Conservation (phyloP, 1,140 invertebrate genomes). For the Lasaia peninsularis region DNA sequence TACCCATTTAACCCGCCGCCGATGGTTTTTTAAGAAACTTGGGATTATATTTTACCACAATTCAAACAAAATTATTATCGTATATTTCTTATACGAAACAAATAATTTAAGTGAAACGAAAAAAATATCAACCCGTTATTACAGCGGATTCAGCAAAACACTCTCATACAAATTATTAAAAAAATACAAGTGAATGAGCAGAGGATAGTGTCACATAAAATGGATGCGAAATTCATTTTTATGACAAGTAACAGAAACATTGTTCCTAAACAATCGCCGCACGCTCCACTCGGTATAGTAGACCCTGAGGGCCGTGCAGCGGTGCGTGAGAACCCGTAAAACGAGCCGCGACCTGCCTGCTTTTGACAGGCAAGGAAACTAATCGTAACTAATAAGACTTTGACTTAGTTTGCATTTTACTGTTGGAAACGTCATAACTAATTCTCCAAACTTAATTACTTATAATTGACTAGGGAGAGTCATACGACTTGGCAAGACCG, state of each 20-base stretch:
- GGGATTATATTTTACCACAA: no score
- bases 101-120: no score
- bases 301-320: conserved; percentile 38
- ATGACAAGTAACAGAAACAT: conserved; percentile 19
- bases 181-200: conserved; percentile 10
- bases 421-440: conserved; percentile 16
- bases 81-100: no score
- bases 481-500: no score
- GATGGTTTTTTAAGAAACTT: no score
- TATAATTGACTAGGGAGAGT: no score
- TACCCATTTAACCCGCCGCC: no score
- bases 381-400: conserved; percentile 34
- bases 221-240: conserved; percentile 12
- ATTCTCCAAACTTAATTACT: background rate
- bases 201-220: conserved; percentile 14
- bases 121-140: no score
- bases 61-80: no score
- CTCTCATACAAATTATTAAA: background rate
- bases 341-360: conserved; percentile 44
- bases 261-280: conserved; percentile 16
- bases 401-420: conserved; percentile 33
- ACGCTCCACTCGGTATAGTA: conserved; percentile 20
- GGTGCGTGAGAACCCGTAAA: conserved; percentile 42
- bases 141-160: no score
- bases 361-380: conserved; percentile 55